Conservation (phyloP, 2,888 invertebrate species). For the Lomographa bimaculata region DNA sequence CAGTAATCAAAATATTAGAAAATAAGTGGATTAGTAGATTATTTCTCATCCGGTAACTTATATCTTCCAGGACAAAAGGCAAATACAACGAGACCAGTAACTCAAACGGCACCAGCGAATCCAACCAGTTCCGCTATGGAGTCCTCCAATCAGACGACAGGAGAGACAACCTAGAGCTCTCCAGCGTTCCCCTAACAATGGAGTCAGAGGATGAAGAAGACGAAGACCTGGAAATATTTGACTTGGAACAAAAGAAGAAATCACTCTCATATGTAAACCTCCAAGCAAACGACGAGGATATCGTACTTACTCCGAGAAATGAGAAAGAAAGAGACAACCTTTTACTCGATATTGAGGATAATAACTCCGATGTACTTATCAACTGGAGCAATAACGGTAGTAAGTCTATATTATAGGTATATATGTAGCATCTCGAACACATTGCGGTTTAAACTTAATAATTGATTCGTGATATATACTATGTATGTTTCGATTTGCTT, state of each 20-base stretch:
- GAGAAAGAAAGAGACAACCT: slow-evolving; percentile 58
- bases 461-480: no score
- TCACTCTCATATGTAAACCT: slow-evolving; percentile 73
- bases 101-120: slow-evolving; percentile 58
- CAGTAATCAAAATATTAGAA: no score
- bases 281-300: slow-evolving; percentile 66
- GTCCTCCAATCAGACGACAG: slow-evolving; percentile 74
- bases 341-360: slow-evolving; percentile 72
- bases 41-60: no score
- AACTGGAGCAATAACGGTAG: slow-evolving; percentile 70
- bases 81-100: slow-evolving; percentile 58
- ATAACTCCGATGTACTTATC: slow-evolving; percentile 60
- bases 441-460: no score
- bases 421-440: no score
- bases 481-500: no score
- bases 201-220: slow-evolving; percentile 80
- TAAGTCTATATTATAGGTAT: slow-evolving; percentile 68
- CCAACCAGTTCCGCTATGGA: slow-evolving; percentile 78
- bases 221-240: slow-evolving; percentile 78
- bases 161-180: slow-evolving; percentile 69
- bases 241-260: slow-evolving; percentile 72
- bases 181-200: slow-evolving; percentile 72
- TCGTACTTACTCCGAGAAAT: slow-evolving; percentile 54
- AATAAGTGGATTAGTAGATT: no score
- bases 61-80: slow-evolving; percentile 61